Evolutionary conservation across 2,797 vertebrate species (phyloP).

Genomic region (Thaleichthys pacificus): DNA sequence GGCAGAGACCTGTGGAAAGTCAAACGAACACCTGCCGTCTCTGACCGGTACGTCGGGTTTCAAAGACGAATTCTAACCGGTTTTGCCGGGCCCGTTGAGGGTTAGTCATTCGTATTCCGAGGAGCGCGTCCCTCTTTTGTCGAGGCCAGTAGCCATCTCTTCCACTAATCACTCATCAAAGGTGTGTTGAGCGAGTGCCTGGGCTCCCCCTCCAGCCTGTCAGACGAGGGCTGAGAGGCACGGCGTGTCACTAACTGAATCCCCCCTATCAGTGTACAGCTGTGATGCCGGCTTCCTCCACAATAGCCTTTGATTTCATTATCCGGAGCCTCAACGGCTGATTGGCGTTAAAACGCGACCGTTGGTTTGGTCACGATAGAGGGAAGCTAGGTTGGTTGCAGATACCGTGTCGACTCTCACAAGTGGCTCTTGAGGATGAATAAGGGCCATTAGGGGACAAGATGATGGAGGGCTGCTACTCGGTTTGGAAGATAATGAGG

Average conservation of each 20-base stretch:
- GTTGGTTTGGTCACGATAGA: background rate
- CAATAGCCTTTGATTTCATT: conserved; percentile 16
- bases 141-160: too few relatives aligned
- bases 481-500: conserved; percentile 31
- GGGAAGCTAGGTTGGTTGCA: background rate
- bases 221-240: too few relatives aligned
- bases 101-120: too few relatives aligned
- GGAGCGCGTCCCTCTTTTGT: too few relatives aligned
- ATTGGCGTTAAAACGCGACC: conserved; percentile 5
- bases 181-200: too few relatives aligned
- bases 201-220: too few relatives aligned
- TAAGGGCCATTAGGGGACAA: conserved; percentile 18
- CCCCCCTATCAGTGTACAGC: too few relatives aligned
- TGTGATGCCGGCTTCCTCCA: background rate
- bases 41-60: background rate
- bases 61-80: background rate
- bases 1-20: background rate
- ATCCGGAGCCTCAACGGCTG: conserved; percentile 11
- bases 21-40: conserved; percentile 20
- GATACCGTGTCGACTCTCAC: conserved; percentile 26
- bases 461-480: conserved; percentile 32
- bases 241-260: too few relatives aligned
- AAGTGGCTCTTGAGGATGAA: conserved; percentile 29
- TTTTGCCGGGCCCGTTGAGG: too few relatives aligned
- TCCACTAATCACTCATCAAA: too few relatives aligned